Conservation (phyloP, 2,888 invertebrate species). For the Coenonympha glycerion region DNA sequence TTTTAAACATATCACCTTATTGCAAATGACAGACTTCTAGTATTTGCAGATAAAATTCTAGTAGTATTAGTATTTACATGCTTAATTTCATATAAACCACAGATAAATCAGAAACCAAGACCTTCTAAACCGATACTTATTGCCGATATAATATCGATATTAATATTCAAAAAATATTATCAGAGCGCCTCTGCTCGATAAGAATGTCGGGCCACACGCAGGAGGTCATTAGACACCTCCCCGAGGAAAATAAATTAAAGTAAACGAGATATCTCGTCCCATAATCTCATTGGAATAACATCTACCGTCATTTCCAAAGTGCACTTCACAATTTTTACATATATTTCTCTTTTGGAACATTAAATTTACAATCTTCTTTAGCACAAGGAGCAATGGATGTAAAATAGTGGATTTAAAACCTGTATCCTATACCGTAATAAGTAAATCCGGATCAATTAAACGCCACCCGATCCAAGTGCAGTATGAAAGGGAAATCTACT, state of each 20-base stretch:
- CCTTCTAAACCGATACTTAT: constrained; percentile 35
- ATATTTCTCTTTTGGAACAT: constrained; percentile 19
- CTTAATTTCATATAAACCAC: too few relatives aligned
- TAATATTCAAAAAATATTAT: constrained; percentile 71
- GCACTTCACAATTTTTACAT: not conserved
- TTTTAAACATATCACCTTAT: too few relatives aligned
- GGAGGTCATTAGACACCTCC: constrained; percentile 74
- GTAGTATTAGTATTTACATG: too few relatives aligned
- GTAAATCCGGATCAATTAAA: constrained; percentile 57
- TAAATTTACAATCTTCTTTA: not conserved
- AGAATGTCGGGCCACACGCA: constrained; percentile 74
- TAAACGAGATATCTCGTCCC: constrained; percentile 69
- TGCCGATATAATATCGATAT: constrained; percentile 62
- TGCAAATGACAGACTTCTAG: too few relatives aligned
- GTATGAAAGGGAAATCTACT: constrained; percentile 57
- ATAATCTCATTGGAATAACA: constrained; percentile 50
- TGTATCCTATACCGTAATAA: constrained; percentile 26
- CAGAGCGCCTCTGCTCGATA: constrained; percentile 68
- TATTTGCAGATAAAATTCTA: too few relatives aligned
- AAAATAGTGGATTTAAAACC: constrained; percentile 18
- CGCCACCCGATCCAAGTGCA: constrained; percentile 61
- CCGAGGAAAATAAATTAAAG: constrained; percentile 72
- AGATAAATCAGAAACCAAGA: not conserved
- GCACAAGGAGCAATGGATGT: constrained; percentile 34
- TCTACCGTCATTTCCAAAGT: constrained; percentile 35